Evolutionary conservation across 2,888 invertebrate genomes (phyloP).

Genomic region (Synanthedon andrenaeformis): DNA sequence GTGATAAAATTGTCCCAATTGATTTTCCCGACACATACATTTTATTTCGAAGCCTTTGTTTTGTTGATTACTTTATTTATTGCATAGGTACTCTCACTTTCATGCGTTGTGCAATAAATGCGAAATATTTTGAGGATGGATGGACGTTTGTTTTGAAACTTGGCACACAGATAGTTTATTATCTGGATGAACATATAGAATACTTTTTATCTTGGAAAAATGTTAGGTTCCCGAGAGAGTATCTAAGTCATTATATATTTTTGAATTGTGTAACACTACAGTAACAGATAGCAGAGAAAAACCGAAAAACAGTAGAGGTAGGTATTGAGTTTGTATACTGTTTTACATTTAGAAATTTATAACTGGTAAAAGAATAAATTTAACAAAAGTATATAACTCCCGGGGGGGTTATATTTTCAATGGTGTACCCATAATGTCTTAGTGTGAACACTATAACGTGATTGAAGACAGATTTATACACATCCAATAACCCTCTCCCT

Average conservation of each 20-base stretch:
- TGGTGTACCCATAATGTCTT: conserved; percentile 11
- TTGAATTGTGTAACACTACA: too few species aligned
- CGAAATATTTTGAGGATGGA: background rate
- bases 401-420: conserved; percentile 1
- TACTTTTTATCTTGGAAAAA: too few species aligned
- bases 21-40: conserved; percentile 47
- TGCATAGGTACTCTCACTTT: background rate
- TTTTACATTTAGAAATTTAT: too few species aligned
- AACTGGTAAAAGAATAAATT: too few species aligned
- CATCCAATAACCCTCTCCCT: conserved; percentile 15
- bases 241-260: too few species aligned
- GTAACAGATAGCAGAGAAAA: too few species aligned
- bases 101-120: too few species aligned
- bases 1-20: conserved; percentile 58
- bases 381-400: background rate
- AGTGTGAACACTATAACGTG: conserved; percentile 11
- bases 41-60: background rate
- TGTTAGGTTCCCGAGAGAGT: too few species aligned
- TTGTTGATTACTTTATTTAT: background rate
- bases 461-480: conserved; percentile 15
- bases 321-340: too few species aligned
- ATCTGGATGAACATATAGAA: background rate
- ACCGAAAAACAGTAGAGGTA: too few species aligned
- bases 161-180: background rate
- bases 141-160: background rate